Percentiles rank a stretch among this genome's conserved stretches.
phyloP scores from a whole-genome alignment of 2,113 vertebrate genomes.

The Labeo rohita region DNA sequence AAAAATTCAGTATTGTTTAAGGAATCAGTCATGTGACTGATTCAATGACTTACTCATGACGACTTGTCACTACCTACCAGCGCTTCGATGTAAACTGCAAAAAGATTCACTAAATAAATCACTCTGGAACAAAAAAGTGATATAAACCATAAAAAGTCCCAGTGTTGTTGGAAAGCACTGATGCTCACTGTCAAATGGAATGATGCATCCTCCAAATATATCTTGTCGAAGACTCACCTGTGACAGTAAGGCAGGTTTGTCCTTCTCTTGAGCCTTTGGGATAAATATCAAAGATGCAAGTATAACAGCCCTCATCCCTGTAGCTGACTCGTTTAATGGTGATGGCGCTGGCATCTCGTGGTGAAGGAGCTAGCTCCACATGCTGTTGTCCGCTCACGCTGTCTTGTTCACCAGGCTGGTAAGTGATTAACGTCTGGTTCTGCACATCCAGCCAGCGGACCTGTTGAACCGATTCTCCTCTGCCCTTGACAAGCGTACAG shows the following conservation, averaged over 20 bases:
- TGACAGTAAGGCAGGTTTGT: constrained; percentile 72
- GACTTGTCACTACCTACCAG: not conserved
- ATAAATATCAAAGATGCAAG: constrained; percentile 75
- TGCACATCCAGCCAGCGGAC: constrained; percentile 75
- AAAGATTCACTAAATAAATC: not conserved
- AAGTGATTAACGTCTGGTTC: constrained; percentile 73
- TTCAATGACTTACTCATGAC: not conserved
- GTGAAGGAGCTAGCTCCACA: constrained; percentile 69
- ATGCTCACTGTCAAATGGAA: not conserved
- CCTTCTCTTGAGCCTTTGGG: constrained; percentile 69
- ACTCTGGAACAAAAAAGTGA: not conserved
- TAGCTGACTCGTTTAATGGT: constrained; percentile 73
- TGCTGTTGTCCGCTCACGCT: constrained; percentile 74
- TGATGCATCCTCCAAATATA: not conserved
- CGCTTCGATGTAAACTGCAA: not conserved
- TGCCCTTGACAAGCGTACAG: constrained; percentile 67
- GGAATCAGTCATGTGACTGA: not conserved
- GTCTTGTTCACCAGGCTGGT: constrained; percentile 66
- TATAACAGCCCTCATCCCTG: constrained; percentile 79
- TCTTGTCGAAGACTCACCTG: constrained; percentile 64
- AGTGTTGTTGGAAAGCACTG: not conserved
- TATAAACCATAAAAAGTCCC: not conserved
- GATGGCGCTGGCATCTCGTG: constrained; percentile 69
- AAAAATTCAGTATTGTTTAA: not conserved
- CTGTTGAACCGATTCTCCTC: constrained; percentile 67